A percentile compares a stretch with the other conserved stretches of the same genome.
phyloP scores from a whole-genome alignment of 2,888 invertebrate genomes.

The Acanthosepion esculentum region DNA sequence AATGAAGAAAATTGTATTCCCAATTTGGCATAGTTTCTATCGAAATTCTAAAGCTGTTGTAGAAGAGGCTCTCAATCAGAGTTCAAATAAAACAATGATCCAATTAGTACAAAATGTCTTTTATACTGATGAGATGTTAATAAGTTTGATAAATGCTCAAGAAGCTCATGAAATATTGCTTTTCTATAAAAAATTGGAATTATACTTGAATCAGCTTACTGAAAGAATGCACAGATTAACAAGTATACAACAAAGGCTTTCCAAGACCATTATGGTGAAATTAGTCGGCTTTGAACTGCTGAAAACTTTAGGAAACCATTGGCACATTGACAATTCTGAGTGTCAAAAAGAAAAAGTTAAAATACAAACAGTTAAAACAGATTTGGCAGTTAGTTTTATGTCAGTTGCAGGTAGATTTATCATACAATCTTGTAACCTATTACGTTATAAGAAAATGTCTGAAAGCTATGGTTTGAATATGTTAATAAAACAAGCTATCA shows the following conservation, averaged over 20 bases:
- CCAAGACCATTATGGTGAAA: background rate
- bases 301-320: background rate
- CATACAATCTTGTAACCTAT: background rate
- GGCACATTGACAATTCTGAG: background rate
- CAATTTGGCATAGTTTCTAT: background rate
- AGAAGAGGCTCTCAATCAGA: background rate
- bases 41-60: background rate
- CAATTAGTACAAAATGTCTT: background rate
- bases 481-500: background rate
- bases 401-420: background rate
- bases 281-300: background rate
- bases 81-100: background rate
- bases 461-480: background rate
- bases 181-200: background rate
- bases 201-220: background rate
- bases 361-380: background rate
- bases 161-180: background rate
- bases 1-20: background rate
- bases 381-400: background rate
- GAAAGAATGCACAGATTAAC: background rate
- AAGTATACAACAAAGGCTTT: background rate
- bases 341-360: accelerated
- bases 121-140: background rate
- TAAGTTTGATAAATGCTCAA: background rate
- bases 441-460: background rate